phyloP scores from a whole-genome alignment of 2,113 vertebrate species.

The Donacobius atricapilla region DNA sequence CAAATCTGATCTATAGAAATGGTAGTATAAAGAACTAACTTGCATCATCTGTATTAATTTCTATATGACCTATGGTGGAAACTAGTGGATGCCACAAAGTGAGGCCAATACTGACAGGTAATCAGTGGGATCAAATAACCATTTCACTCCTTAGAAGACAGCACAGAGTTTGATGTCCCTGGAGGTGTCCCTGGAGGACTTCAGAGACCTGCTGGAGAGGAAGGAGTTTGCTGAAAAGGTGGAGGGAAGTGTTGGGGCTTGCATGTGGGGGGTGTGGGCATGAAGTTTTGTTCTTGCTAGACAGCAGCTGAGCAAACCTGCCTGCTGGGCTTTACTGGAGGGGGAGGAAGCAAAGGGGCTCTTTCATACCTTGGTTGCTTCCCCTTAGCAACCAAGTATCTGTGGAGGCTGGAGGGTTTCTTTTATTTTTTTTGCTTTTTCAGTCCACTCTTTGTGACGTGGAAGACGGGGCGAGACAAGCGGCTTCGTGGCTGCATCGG shows the following conservation, averaged over 20 bases:
- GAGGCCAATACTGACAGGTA: neutral
- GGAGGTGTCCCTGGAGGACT: neutral
- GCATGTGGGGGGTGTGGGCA: no score
- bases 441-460: slow-evolving; percentile 86
- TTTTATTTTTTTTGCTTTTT: slow-evolving; percentile 63
- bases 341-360: neutral
- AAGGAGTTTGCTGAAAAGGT: neutral
- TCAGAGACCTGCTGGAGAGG: neutral
- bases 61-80: neutral
- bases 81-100: neutral
- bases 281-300: neutral
- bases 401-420: slow-evolving; percentile 45
- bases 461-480: slow-evolving; percentile 86
- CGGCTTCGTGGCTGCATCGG: slow-evolving; percentile 85
- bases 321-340: neutral
- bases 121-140: neutral
- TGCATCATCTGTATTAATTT: neutral
- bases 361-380: neutral
- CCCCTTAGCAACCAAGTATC: neutral
- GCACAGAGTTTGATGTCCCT: neutral
- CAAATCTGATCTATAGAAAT: neutral
- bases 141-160: neutral
- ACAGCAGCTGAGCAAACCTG: neutral
- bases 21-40: neutral
- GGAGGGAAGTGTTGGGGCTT: neutral